Percentiles rank a stretch among this genome's conserved stretches.
Evolutionary conservation across 23 tunicate species (phyloP).

Genomic region (Trididemnum miniatum): DNA sequence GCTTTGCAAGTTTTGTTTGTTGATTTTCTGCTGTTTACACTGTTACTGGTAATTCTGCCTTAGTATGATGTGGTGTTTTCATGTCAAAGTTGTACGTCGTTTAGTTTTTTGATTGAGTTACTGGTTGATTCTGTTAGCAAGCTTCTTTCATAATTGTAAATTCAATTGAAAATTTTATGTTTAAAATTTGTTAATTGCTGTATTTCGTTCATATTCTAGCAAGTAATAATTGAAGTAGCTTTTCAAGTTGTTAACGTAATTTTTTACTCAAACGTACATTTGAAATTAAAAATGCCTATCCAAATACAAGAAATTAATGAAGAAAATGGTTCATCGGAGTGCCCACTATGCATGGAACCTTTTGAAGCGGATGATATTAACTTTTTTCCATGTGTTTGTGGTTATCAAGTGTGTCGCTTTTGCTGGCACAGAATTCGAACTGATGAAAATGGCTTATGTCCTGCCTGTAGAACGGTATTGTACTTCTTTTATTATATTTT

Average conservation of each 20-base stretch:
- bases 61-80: too few relatives aligned
- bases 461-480: slow-evolving; percentile 98
- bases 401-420: slow-evolving; percentile 95
- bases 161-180: too few relatives aligned
- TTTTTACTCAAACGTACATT: not conserved
- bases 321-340: slow-evolving; percentile 74
- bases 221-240: slow-evolving; percentile 26
- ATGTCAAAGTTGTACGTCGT: too few relatives aligned
- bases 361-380: slow-evolving; percentile 90
- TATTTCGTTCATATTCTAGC: too few relatives aligned
- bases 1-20: too few relatives aligned
- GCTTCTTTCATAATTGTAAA: too few relatives aligned
- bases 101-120: too few relatives aligned
- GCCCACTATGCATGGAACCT: slow-evolving; percentile 96
- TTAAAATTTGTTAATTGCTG: too few relatives aligned
- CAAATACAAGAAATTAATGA: slow-evolving; percentile 88
- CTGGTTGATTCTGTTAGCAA: too few relatives aligned
- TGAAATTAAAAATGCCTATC: slow-evolving; percentile 65
- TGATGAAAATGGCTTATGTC: slow-evolving; percentile 85
- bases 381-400: slow-evolving; percentile 97
- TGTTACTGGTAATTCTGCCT: too few relatives aligned
- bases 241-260: not conserved
- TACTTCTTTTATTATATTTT: too few relatives aligned
- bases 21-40: too few relatives aligned
- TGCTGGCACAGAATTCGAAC: slow-evolving; percentile 97